Conservation (phyloP, 2,797 vertebrate genomes). For the Toxotes lorentzi region DNA sequence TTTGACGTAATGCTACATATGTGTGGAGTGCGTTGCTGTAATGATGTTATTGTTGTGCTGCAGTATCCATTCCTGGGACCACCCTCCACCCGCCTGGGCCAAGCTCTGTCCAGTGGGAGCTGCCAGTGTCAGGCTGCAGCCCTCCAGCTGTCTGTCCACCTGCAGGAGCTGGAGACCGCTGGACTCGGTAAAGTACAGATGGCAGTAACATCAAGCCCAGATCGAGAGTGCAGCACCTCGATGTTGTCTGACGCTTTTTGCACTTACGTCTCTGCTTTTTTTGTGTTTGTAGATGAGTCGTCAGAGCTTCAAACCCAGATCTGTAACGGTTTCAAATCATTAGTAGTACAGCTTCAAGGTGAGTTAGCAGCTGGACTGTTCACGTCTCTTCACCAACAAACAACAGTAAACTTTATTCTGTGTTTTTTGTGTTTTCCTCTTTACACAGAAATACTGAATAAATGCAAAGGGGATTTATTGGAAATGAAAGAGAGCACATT, state of each 20-base stretch:
- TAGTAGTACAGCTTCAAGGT: constrained; percentile 95
- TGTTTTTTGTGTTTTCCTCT: background rate
- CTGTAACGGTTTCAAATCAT: constrained; percentile 91
- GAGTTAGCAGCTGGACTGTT: constrained; percentile 36
- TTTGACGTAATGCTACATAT: background rate
- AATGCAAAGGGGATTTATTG: constrained; percentile 94
- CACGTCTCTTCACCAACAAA: background rate
- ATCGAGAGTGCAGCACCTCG: background rate
- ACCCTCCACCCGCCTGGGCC: constrained; percentile 90
- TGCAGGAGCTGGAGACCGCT: constrained; percentile 93
- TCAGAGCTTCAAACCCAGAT: constrained; percentile 93
- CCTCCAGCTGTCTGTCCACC: constrained; percentile 90
- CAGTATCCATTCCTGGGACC: constrained; percentile 96
- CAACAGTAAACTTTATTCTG: accelerated
- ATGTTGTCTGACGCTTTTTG: background rate
- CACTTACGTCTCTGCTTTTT: background rate
- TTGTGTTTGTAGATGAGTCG: constrained; percentile 89
- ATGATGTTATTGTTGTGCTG: background rate
- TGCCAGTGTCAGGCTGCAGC: constrained; percentile 93
- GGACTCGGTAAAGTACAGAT: constrained; percentile 89
- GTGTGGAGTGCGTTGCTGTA: background rate
- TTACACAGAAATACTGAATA: constrained; percentile 90
- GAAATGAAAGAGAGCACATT: constrained; percentile 89
- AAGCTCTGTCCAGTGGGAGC: constrained; percentile 91
- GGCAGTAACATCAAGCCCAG: background rate